Evolutionary conservation across 2,888 invertebrate genomes (phyloP).

Genomic region (Latrodectus hesperus): DNA sequence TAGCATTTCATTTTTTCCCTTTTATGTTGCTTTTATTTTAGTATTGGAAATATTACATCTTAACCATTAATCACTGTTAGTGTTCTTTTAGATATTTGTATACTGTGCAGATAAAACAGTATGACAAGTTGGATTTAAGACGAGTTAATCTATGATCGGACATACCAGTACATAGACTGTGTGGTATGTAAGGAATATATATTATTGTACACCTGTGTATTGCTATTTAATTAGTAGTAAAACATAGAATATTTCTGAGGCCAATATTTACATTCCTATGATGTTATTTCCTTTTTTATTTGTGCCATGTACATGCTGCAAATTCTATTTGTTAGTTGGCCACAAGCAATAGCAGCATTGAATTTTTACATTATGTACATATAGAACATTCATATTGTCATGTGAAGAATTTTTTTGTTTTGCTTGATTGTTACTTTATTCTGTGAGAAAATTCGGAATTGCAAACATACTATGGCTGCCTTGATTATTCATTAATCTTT

Average conservation of each 20-base stretch:
- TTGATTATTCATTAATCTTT: neutral
- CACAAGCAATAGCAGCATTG: slow-evolving; percentile 60
- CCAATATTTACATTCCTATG: slow-evolving; percentile 65
- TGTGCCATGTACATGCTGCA: slow-evolving; percentile 68
- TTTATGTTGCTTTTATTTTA: neutral
- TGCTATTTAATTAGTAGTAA: slow-evolving; percentile 66
- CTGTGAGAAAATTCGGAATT: slow-evolving; percentile 48
- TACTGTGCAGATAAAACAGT: neutral
- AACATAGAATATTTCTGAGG: slow-evolving; percentile 60
- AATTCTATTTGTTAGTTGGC: slow-evolving; percentile 60
- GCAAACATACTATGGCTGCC: slow-evolving; percentile 1
- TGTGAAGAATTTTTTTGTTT: slow-evolving; percentile 41
- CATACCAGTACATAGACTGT: slow-evolving; percentile 22
- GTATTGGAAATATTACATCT: neutral
- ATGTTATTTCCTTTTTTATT: slow-evolving; percentile 59
- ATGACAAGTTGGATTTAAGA: neutral
- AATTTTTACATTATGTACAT: slow-evolving; percentile 59
- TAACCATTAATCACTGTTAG: neutral
- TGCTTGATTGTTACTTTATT: slow-evolving; percentile 10
- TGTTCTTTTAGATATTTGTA: slow-evolving; percentile 8
- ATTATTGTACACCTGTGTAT: slow-evolving; percentile 65
- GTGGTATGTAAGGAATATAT: slow-evolving; percentile 39
- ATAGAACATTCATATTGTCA: slow-evolving; percentile 67
- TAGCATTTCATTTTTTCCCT: neutral
- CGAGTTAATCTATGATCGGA: slow-evolving; percentile 21